Conservation (phyloP, 2,113 vertebrate genomes). For the Sylvietta virens region DNA sequence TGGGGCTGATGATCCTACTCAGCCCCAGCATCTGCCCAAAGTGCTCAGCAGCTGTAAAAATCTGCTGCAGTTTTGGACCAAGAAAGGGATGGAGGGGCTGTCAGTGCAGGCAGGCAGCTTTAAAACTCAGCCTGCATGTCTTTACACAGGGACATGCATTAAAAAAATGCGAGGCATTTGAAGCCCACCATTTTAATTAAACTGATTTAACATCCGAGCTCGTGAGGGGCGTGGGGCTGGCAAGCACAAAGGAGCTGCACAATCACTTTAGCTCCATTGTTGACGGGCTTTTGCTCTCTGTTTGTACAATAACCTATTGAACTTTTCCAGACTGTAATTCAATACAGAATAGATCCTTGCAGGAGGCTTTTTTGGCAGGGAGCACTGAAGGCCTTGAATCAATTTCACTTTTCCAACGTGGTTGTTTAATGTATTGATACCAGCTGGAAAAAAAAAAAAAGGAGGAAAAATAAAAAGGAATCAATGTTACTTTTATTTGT, state of each 20-base stretch:
- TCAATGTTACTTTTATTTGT: conserved; percentile 69
- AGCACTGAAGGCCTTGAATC: conserved; percentile 65
- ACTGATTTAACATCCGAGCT: conserved; percentile 54
- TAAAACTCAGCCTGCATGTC: neutral
- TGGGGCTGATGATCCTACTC: neutral
- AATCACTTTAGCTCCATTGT: conserved; percentile 60
- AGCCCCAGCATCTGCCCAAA: neutral
- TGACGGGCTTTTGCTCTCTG: conserved; percentile 63
- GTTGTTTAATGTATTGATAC: conserved; percentile 67
- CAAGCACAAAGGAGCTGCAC: conserved; percentile 47
- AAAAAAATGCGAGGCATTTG: neutral
- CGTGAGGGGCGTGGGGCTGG: conserved; percentile 20
- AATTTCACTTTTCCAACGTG: conserved; percentile 65
- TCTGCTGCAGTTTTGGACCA: accelerated
- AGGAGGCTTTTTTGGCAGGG: conserved; percentile 67
- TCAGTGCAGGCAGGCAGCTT: neutral
- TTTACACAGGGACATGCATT: neutral
- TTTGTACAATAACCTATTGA: conserved; percentile 71
- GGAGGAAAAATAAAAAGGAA: conserved; percentile 43
- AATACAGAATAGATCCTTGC: conserved; percentile 68
- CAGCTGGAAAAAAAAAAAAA: conserved; percentile 7
- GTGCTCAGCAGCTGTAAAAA: neutral
- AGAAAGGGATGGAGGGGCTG: neutral
- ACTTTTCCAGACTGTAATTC: conserved; percentile 68
- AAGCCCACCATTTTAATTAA: conserved; percentile 63